Evolutionary conservation across 2,888 invertebrate species (phyloP).

Genomic region (Agrotis clavis): DNA sequence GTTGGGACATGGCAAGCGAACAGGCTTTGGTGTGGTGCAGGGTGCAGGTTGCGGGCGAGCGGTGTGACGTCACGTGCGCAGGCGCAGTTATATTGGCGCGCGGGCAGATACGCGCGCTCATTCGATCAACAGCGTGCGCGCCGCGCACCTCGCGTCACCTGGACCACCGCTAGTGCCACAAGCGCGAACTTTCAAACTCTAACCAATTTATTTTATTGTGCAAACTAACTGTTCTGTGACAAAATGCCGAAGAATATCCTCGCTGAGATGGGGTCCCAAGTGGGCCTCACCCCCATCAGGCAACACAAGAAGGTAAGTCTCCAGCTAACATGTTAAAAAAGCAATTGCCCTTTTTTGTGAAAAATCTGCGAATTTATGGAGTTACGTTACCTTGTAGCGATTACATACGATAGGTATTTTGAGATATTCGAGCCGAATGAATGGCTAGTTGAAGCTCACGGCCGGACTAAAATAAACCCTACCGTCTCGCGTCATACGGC

Average conservation of each 20-base stretch:
- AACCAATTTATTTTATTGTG: constrained; percentile 52
- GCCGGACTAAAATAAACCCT: constrained; percentile 85
- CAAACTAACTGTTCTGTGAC: constrained; percentile 75
- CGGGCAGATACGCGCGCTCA: constrained; percentile 76
- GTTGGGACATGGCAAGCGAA: not conserved
- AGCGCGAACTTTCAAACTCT: constrained; percentile 72
- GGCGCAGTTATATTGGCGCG: constrained; percentile 76
- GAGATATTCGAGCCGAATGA: constrained; percentile 76
- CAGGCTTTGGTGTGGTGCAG: constrained; percentile 19
- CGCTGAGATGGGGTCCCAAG: constrained; percentile 89
- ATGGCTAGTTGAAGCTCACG: constrained; percentile 81
- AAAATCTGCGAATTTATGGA: constrained; percentile 58
- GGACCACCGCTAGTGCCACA: constrained; percentile 66
- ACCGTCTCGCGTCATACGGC: constrained; percentile 72
- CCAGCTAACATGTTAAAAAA: constrained; percentile 5
- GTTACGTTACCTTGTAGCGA: constrained; percentile 41
- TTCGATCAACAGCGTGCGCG: constrained; percentile 80
- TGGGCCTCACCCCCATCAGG: constrained; percentile 84
- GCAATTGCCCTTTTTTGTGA: constrained; percentile 11
- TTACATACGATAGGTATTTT: constrained; percentile 55
- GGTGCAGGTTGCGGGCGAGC: constrained; percentile 31
- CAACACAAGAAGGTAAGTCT: constrained; percentile 84
- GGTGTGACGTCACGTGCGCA: constrained; percentile 76
- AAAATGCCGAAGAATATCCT: constrained; percentile 88
- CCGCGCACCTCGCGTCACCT: constrained; percentile 81